Evolutionary conservation across 2,797 vertebrate species (phyloP), one percentile per base, ranked within the genome.

Genomic region (Pseudomugil tenellus): DNA sequence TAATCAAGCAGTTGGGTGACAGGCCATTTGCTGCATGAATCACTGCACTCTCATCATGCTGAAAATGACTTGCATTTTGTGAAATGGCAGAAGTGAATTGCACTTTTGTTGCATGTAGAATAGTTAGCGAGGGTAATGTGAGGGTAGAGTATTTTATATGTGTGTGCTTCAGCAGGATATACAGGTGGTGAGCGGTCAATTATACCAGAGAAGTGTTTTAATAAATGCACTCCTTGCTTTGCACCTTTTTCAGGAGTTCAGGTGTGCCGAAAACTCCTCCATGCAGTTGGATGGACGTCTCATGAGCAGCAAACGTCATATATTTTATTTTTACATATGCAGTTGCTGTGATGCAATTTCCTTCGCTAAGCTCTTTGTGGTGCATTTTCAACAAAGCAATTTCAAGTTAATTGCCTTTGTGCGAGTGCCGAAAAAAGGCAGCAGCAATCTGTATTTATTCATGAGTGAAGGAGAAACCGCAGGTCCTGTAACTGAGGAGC

Each of bases 361-460:
- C 84, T 76, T 67, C 46, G 39, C 68, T 77, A 65, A 87, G 78
- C 81, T 69, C 74, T 86, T 89, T 78, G 72, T 83, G 74, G 68
- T 76, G 77, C 85, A 84, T 79, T 89, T 91, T 84, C 79, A 87
- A 84, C 86, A 91, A 89, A 90, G 79, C 84, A 89, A 92, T 93
- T 89, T 89, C 70, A 81, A 87, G 81, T 90, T 91, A 91, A 93
- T 92, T 91, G 84, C 76, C 73, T 88, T 81, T 72, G 83, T 86
- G 77, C 79, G 77, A 76, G 75, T 67, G 67, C 25, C 32, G 28
- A 60, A 66, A 74, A 69, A 67, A 23, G 25, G 10, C 61, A 76
- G 31, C 53, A 16, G 25, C 76, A 70, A 67, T 84, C 68, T 78
- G 70, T 83, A 83, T 84, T 84, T 87, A 89, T 87, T 85, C 71